Evolutionary conservation across 2,113 vertebrate species (phyloP).

Genomic region (Microtus ochrogaster): DNA sequence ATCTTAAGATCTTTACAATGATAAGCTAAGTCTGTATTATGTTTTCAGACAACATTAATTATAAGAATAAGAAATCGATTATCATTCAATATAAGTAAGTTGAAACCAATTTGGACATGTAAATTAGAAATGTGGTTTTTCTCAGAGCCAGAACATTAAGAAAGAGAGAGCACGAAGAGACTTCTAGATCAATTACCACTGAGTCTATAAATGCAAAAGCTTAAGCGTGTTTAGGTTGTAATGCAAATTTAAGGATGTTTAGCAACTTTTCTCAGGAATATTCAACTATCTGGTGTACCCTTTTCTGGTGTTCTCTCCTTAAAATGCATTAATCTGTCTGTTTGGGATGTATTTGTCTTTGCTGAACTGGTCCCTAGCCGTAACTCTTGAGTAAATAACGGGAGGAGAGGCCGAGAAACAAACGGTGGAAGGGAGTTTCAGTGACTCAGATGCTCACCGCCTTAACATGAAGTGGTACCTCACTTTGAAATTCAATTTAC

Average conservation of each 20-base stretch:
- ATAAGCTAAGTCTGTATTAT: constrained; percentile 89
- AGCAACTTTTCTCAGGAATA: constrained; percentile 71
- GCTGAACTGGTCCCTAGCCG: neutral
- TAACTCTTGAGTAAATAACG: neutral
- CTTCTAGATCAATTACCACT: constrained; percentile 83
- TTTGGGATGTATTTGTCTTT: neutral
- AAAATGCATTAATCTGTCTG: neutral
- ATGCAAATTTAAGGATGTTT: constrained; percentile 73
- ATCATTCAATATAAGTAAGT: constrained; percentile 90
- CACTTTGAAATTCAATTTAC: constrained; percentile 80
- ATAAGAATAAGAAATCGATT: constrained; percentile 91
- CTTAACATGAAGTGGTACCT: constrained; percentile 36
- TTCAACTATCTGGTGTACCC: neutral
- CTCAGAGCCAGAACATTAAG: constrained; percentile 77
- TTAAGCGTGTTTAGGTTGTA: constrained; percentile 63
- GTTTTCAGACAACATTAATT: constrained; percentile 92
- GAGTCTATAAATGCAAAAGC: constrained; percentile 75
- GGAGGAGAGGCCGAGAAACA: constrained; percentile 37
- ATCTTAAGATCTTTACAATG: constrained; percentile 91
- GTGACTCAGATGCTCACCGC: constrained; percentile 60
- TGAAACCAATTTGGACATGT: constrained; percentile 92
- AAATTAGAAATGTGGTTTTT: constrained; percentile 88
- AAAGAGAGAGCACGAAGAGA: constrained; percentile 77
- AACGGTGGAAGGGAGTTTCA: constrained; percentile 42
- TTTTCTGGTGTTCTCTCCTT: constrained; percentile 18